Base-by-base conservation (phyloP, 2,888 invertebrate species). In the Cryptocephalus moraei region DNA sequence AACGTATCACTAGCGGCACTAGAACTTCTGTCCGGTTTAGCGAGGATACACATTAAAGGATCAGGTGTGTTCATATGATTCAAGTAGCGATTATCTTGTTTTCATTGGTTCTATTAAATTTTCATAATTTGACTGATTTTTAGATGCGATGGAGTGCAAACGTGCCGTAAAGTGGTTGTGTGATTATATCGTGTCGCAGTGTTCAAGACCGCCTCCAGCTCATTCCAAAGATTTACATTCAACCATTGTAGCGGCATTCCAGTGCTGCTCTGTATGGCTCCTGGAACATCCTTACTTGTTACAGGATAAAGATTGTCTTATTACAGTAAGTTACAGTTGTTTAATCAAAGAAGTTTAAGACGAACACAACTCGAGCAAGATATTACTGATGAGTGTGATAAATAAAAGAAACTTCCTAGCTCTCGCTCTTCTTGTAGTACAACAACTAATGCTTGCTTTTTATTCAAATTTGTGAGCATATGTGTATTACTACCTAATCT, bases 81-180 rank as follows among this genome's bases (percentile, higher is more conserved):
- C n/a, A 32, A 39, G 9, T 9, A 33, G n/a, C n/a, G n/a, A n/a
- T n/a, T n/a, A n/a, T n/a, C n/a, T n/a, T n/a, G n/a, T n/a, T n/a
- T n/a, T n/a, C n/a, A n/a, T n/a, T n/a, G n/a, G n/a, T n/a, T n/a
- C n/a, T n/a, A n/a, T n/a, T n/a, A n/a, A n/a, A n/a, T n/a, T n/a
- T n/a, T 22, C 22, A 22, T 22, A 22, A 22, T 22, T 22, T 22
- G 22, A 22, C 22, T 22, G 22, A 6, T 22, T 22, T 22, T 22
- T 36, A 91, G 91, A 91, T 75, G 86, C 87, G 45, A 74, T 89
- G 62, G 91, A 92, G 71, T 90, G 91, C 67, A 88, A 89, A 73
- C 78, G 91, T 63, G 91, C 91, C 10, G 94, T 97, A 14, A 94
- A 94, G 63, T 96, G 95, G 91, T 82, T 99, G 48, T 99, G 97